Conservation (phyloP, 2,797 vertebrate genomes). For the Pseudomugil tenellus region DNA sequence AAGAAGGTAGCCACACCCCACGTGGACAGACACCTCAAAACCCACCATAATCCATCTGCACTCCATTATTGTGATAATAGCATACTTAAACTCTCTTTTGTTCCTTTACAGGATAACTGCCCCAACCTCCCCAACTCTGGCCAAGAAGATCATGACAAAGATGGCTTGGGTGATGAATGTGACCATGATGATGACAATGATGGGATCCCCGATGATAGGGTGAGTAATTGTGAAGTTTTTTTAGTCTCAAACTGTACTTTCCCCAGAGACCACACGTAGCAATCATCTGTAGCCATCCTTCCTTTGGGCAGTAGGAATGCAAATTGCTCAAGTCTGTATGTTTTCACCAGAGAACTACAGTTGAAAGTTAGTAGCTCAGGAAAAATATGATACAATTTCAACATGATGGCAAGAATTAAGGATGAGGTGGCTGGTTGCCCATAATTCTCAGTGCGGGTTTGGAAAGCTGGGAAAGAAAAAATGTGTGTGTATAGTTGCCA, state of each 20-base stretch:
- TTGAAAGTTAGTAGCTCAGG: slow-evolving; percentile 61
- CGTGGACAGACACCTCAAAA: slow-evolving; percentile 34
- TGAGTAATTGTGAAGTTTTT: slow-evolving; percentile 78
- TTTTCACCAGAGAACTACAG: slow-evolving; percentile 47
- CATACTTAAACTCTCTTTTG: slow-evolving; percentile 54
- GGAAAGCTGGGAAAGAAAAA: slow-evolving; percentile 65
- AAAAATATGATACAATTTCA: slow-evolving; percentile 57
- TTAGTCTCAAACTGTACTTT: slow-evolving; percentile 43
- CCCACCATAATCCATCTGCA: slow-evolving; percentile 38
- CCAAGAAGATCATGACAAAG: slow-evolving; percentile 99
- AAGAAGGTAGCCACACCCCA: slow-evolving; percentile 88
- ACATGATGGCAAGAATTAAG: slow-evolving; percentile 53
- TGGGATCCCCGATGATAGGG: slow-evolving; percentile 93
- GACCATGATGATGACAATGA: slow-evolving; percentile 97
- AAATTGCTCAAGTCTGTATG: slow-evolving; percentile 44
- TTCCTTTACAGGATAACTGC: slow-evolving; percentile 92
- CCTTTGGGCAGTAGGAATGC: slow-evolving; percentile 65
- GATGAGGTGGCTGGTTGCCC: slow-evolving; percentile 53
- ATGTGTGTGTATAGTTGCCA: slow-evolving; percentile 65
- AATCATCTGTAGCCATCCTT: slow-evolving; percentile 68
- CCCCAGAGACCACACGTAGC: slow-evolving; percentile 64
- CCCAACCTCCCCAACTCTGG: slow-evolving; percentile 97
- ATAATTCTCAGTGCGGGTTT: slow-evolving; percentile 72
- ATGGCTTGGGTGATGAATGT: slow-evolving; percentile 96
- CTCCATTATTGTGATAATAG: slow-evolving; percentile 48